These are phyloP conservation scores for Hemichromis elongatus DNA, from an alignment of 2,113 vertebrate species.

Conservation along the genomic window DNA sequence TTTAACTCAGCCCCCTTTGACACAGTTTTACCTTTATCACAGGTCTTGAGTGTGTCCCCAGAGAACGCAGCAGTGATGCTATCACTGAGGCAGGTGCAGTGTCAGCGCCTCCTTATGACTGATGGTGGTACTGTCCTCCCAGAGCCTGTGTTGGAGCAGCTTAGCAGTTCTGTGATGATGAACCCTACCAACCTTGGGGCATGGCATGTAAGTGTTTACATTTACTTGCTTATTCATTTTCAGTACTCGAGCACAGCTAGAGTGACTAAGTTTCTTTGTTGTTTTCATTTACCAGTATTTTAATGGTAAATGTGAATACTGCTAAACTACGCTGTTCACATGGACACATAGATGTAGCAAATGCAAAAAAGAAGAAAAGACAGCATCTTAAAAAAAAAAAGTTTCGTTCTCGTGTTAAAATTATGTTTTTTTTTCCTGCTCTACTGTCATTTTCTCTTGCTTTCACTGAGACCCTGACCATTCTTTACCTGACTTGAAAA, in stretches of 20 bases:
- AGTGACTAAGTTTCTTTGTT: not conserved
- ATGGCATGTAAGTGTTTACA: conserved; percentile 83
- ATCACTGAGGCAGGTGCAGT: conserved; percentile 87
- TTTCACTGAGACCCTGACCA: not conserved
- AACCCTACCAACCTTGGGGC: conserved; percentile 82
- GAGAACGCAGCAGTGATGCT: conserved; percentile 82
- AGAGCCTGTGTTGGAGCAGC: conserved; percentile 80
- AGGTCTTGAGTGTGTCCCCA: conserved; percentile 83
- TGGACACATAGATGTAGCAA: not conserved
- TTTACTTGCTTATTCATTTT: not conserved
- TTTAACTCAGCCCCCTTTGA: not conserved
- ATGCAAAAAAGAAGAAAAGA: not conserved
- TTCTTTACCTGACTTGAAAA: not conserved
- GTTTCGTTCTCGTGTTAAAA: not conserved
- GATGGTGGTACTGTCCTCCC: conserved; percentile 73
- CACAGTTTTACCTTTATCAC: not conserved
- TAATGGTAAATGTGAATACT: not conserved
- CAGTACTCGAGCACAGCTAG: not conserved
- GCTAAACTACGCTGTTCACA: not conserved
- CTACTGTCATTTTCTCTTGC: not conserved
- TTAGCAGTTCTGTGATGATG: conserved; percentile 80
- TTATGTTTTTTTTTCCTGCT: not conserved
- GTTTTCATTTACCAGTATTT: not conserved
- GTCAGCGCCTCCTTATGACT: conserved; percentile 79
- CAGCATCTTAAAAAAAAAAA: not conserved